Evolutionary conservation across 2,797 vertebrate species (phyloP).

Genomic region (Clarias platycephalus): DNA sequence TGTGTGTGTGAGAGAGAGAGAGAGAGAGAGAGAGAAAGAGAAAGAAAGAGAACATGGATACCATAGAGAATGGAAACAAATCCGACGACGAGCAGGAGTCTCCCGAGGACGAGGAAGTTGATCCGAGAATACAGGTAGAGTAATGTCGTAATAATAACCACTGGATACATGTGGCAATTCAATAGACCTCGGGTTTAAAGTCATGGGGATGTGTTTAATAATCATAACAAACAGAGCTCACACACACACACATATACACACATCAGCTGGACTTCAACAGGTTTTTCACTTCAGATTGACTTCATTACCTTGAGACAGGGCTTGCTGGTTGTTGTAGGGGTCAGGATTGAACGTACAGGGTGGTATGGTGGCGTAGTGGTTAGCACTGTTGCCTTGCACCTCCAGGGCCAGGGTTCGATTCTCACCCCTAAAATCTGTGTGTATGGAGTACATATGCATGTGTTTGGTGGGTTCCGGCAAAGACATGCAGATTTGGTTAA

Average conservation of each 20-base stretch:
- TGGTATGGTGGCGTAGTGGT: too few relatives aligned
- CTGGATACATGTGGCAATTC: neutral
- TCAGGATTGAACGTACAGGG: neutral
- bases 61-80: conserved; percentile 62
- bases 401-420: too few relatives aligned
- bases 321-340: neutral
- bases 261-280: neutral
- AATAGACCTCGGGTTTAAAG: neutral
- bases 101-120: conserved; percentile 83
- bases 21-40: neutral
- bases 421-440: too few relatives aligned
- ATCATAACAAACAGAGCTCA: neutral
- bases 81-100: conserved; percentile 70
- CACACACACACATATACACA: too few relatives aligned
- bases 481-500: too few relatives aligned
- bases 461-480: too few relatives aligned
- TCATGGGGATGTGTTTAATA: neutral
- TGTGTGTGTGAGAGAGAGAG: neutral
- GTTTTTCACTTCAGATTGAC: neutral
- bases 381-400: too few relatives aligned
- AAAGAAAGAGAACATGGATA: conserved; percentile 67
- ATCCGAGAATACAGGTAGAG: conserved; percentile 91
- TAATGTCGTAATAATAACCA: neutral
- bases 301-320: too few relatives aligned
- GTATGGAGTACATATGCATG: too few relatives aligned